phyloP scores from a whole-genome alignment of 2,888 invertebrate species.

The Frankliniella fusca region DNA sequence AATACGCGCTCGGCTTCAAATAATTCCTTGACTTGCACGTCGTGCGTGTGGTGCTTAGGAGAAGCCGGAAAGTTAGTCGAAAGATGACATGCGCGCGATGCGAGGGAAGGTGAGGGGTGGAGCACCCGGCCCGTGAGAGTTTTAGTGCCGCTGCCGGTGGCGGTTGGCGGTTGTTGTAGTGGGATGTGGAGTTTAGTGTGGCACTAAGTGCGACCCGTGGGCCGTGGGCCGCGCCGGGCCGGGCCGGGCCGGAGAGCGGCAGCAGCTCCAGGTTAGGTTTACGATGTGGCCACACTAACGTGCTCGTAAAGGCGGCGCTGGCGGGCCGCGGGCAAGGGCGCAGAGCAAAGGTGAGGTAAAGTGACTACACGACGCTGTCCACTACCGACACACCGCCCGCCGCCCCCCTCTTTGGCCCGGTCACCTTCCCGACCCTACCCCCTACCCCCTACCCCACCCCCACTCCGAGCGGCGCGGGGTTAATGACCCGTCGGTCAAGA shows the following conservation, averaged over 20 bases:
- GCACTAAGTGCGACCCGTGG: not conserved
- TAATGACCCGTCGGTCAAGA: no score
- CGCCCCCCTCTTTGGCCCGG: no score
- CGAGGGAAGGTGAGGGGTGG: no score
- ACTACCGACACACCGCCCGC: not conserved
- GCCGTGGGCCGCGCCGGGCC: not conserved
- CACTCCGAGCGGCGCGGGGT: no score
- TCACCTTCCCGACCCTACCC: no score
- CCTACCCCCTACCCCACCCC: no score
- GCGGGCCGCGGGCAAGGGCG: not conserved
- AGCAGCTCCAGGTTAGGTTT: not conserved
- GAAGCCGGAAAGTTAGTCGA: no score
- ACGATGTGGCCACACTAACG: slow-evolving; percentile 5
- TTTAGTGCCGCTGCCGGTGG: not conserved
- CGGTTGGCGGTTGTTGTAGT: not conserved
- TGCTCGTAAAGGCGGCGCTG: not conserved
- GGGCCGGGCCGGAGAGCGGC: not conserved
- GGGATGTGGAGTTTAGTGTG: not conserved
- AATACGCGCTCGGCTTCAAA: no score
- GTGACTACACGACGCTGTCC: not conserved
- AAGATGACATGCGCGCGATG: no score
- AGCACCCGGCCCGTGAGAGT: not conserved
- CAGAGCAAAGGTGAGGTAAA: not conserved
- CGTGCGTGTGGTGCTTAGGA: no score
- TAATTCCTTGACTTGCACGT: no score